These are phyloP conservation scores for Melikaiella ostensackeni DNA, from an alignment of 2,888 invertebrate species.

Conservation along the genomic window DNA sequence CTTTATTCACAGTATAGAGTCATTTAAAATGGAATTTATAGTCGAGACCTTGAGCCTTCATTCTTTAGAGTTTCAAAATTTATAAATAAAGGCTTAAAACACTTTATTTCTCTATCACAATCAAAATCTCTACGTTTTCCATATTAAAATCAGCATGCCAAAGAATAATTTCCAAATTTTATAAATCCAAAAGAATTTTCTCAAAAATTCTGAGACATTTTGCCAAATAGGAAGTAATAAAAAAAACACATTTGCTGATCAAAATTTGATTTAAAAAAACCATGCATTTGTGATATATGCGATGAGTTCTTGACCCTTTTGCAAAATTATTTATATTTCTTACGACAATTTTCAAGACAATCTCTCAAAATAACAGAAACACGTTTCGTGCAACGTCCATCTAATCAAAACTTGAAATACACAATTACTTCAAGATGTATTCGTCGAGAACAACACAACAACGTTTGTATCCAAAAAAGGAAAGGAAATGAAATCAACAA, in stretches of 20 bases:
- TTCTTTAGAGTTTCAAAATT: too few relatives aligned
- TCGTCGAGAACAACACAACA: not conserved
- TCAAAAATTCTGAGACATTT: not conserved
- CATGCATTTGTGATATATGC: conserved; percentile 14
- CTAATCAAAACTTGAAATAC: not conserved
- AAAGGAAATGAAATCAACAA: not conserved
- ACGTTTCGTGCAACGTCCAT: conserved; percentile 12
- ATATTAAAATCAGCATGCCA: not conserved
- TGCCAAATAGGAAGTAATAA: not conserved
- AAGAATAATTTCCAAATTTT: not conserved
- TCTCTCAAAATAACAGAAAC: not conserved
- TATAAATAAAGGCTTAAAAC: too few relatives aligned
- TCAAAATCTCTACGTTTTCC: not conserved
- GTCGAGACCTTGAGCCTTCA: too few relatives aligned
- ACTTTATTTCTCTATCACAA: not conserved
- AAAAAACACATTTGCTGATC: not conserved
- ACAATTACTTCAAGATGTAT: not conserved
- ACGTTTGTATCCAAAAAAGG: not conserved
- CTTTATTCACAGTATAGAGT: too few relatives aligned
- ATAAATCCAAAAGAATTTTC: not conserved
- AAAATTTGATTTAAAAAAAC: not conserved
- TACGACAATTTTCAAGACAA: not conserved
- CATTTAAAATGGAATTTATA: too few relatives aligned
- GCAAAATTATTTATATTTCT: not conserved
- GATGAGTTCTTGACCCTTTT: not conserved